Evolutionary conservation across 1,140 invertebrate genomes (phyloP), one percentile per base, ranked within the genome.

Genomic region (Drosophila obscura): DNA sequence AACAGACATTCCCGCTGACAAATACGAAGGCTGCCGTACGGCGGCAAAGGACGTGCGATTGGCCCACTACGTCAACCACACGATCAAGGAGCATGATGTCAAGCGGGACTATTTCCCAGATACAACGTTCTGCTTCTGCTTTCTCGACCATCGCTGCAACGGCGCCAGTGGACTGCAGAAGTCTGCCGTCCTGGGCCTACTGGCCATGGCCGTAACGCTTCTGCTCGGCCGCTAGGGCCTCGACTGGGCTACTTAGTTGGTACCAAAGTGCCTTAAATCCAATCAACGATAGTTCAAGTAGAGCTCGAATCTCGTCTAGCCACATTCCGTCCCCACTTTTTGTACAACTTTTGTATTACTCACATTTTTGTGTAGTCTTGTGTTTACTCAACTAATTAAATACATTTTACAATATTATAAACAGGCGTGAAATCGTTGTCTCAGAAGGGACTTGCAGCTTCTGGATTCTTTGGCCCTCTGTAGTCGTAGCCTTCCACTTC

Each of bases 1-100:
- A 58, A 96, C 95, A 24, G 97, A 98, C 85, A 96, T 98, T 76
- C 97, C 97, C n/a, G 96, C 97, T 2, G 97, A 98, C 92, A 95
- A 95, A 66, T 98, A 97, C 92, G 97, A 98, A 92, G 97, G 97
- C 0, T 98, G 97, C 89, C 93, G 97, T 67, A 93, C 95, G 39
- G 96, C 96, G 48, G 95, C 96, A 1, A 94, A 94, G 80, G 96
- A 98, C 93, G 93, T 96, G 0, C 95, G 95, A 77, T 91, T 98
- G 41, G 96, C 94, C 5, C 94, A 98, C 90, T 98, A 97, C 92
- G 96, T 97, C 0, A 97, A 97, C 88, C 97, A 97, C 91, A 94
- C 94, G 3, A 96, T 98, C 44, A 95, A 95, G 79, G 96, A 98
- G 91, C 92, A 97, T 45, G 97, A 98, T 91, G 94, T 97, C 48